Evolutionary conservation across 1,140 invertebrate species (phyloP), one percentile per base, ranked within the genome.

Genomic region (Mylabris phalerata): DNA sequence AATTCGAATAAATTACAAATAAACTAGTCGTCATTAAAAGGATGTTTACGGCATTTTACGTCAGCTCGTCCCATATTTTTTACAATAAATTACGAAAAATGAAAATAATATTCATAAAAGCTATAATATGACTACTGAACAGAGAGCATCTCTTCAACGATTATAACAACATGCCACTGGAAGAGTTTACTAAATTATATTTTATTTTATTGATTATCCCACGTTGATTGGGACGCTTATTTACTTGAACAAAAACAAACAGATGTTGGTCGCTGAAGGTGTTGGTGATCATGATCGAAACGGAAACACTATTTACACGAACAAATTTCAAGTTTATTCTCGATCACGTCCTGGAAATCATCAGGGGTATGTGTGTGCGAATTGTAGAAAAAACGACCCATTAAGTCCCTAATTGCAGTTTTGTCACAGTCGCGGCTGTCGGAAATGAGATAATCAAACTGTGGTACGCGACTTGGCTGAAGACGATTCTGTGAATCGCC

Each of bases 41-140:
- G 55, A 70, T 73, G 71, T 73, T 73, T 73, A 73, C 65, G 71
- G 66, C 63, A 70, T 67, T 72, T 72, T 71, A 61, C 64, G 72
- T 72, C 72, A 55, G 65, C 48, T 60, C 47, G 55, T 48, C 67
- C 71, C 72, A 71, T 73, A 73, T 73, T 73, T 73, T 73, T 69
- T 70, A 72, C 71, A 67, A 70, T 73, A 73, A 73, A 73, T 73
- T 70, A 73, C 66, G 61, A 61, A 72, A 72, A 72, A 73, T 67
- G 70, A 72, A 72, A 71, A 72, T 71, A 67, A 71, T 71, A 70
- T 70, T 69, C 70, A 65, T 73, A 72, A 73, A 32, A 73, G 69
- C 65, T 71, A 68, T 70, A 71, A 71, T 68, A 69, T 64, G 71
- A 73, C 71, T 73, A 73, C 71, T 68, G 71, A 64, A 68, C 62